phyloP scores from a whole-genome alignment of 2,888 invertebrate genomes.

The Harmothoe impar region DNA sequence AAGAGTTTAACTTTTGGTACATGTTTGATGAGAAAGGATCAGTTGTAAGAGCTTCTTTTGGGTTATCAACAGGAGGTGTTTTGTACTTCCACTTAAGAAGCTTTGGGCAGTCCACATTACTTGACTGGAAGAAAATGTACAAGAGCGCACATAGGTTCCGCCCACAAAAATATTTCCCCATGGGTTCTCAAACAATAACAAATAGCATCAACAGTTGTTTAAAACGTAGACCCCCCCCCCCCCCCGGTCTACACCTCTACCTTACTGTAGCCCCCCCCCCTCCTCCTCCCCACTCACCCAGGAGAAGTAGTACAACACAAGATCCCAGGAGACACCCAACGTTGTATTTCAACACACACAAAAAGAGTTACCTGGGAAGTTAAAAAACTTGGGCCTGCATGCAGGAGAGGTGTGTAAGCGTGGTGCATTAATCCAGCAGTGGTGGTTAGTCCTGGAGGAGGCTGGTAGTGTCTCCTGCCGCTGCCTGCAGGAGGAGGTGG shows the following conservation, averaged over 20 bases:
- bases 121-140: too few species aligned
- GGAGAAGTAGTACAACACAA: not conserved
- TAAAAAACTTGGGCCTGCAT: not conserved
- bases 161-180: not conserved
- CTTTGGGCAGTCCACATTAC: too few species aligned
- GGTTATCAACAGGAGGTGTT: too few species aligned
- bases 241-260: not conserved
- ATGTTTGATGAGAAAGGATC: too few species aligned
- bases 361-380: not conserved
- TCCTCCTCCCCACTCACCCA: not conserved
- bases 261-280: not conserved
- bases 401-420: not conserved
- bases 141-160: too few species aligned
- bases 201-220: not conserved
- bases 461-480: not conserved
- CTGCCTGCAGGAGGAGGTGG: not conserved
- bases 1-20: too few species aligned
- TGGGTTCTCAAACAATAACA: not conserved
- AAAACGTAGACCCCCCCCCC: not conserved
- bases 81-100: too few species aligned
- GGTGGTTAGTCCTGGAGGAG: not conserved
- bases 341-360: not conserved
- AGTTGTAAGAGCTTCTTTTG: too few species aligned
- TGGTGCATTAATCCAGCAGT: not conserved
- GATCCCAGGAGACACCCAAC: not conserved